Evolutionary conservation across 2,888 invertebrate genomes (phyloP).

Genomic region (Drosophila multiciliata): DNA sequence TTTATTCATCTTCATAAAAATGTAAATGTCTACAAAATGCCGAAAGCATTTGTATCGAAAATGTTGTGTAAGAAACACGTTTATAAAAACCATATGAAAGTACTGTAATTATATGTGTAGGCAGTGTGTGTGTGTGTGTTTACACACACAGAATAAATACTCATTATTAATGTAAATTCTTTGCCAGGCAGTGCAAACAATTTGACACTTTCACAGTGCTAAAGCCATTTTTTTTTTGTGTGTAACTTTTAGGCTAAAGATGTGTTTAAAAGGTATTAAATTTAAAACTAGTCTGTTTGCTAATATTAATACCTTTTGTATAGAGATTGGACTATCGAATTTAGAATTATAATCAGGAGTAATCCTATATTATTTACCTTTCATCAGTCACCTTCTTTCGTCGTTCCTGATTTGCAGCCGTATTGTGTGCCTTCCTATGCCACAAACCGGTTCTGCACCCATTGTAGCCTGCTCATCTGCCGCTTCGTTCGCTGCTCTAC

Average conservation of each 20-base stretch:
- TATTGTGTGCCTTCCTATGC: too few species aligned
- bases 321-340: not conserved
- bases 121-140: too few species aligned
- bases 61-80: not conserved
- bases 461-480: too few species aligned
- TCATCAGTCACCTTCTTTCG: too few species aligned
- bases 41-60: not conserved
- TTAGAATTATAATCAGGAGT: not conserved
- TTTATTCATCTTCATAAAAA: not conserved
- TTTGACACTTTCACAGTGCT: slow-evolving; percentile 12
- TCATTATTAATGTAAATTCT: slow-evolving; percentile 15
- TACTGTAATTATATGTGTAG: not conserved
- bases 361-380: not conserved
- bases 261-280: not conserved
- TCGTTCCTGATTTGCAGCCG: too few species aligned
- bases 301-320: too few species aligned
- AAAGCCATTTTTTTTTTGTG: not conserved
- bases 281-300: too few species aligned
- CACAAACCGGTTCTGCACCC: too few species aligned
- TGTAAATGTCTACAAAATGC: not conserved
- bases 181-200: slow-evolving; percentile 23
- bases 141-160: not conserved
- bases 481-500: too few species aligned
- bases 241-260: not conserved
- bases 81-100: not conserved